Conservation (phyloP, 2,888 invertebrate species). For the Cepaea hortensis region DNA sequence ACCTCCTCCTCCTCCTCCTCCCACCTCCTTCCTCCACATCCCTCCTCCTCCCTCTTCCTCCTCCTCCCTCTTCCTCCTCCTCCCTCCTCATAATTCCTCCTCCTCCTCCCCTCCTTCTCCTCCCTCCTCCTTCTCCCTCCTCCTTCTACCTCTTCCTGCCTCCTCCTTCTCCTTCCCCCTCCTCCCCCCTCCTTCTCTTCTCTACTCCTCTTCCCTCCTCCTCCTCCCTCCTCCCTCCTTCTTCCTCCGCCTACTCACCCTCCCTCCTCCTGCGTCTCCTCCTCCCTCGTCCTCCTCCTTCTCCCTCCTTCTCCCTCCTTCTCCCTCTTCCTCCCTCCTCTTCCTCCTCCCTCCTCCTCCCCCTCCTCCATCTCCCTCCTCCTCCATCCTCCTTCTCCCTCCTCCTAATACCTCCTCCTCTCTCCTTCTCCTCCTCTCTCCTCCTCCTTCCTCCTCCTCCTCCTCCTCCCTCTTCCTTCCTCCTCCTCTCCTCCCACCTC, state of each 20-base stretch:
- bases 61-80: conserved; percentile 25
- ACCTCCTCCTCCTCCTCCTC: conserved; percentile 13
- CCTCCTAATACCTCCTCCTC: no score
- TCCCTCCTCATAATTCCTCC: no score
- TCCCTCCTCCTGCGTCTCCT: no score
- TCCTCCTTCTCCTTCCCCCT: conserved; percentile 24
- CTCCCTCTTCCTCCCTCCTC: conserved; percentile 35
- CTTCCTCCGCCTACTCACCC: no score
- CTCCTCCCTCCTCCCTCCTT: no score
- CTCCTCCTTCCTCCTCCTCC: background rate
- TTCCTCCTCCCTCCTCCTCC: conserved; percentile 39
- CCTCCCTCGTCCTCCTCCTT: conserved; percentile 42
- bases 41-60: conserved; percentile 9
- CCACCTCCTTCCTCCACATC: no score
- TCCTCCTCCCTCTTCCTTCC: background rate
- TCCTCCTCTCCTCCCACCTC: background rate
- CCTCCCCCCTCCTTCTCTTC: conserved; percentile 27
- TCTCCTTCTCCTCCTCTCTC: background rate
- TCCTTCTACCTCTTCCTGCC: no score
- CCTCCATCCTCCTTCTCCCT: no score
- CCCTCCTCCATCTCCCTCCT: background rate
- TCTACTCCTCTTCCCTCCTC: no score
- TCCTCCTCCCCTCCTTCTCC: background rate
- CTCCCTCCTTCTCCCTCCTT: conserved; percentile 42
- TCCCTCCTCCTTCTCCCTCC: conserved; percentile 16